Evolutionary conservation across 2,888 invertebrate genomes (phyloP).

Genomic region (Ophioninae sp.): DNA sequence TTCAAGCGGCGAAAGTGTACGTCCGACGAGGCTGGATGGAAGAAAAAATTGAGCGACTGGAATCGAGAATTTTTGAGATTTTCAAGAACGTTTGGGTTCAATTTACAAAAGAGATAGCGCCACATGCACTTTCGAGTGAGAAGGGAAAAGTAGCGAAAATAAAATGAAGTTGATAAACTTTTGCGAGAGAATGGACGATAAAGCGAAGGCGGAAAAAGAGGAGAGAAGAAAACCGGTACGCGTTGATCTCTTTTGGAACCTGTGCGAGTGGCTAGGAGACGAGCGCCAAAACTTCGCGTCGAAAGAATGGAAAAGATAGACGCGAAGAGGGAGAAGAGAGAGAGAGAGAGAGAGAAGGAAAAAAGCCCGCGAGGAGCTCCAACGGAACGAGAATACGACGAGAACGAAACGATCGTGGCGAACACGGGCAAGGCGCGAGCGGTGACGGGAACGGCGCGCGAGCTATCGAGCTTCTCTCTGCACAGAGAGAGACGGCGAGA

Average conservation of each 20-base stretch:
- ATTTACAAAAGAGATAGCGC: neutral
- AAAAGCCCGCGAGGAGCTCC: constrained; percentile 34
- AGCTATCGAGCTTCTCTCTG: constrained; percentile 64
- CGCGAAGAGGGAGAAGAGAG: constrained; percentile 23
- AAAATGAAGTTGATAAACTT: neutral
- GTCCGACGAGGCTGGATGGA: neutral
- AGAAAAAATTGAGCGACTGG: neutral
- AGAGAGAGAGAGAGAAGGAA: constrained; percentile 53
- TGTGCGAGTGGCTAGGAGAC: neutral
- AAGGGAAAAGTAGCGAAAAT: neutral
- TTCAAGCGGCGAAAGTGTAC: neutral
- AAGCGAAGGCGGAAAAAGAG: neutral
- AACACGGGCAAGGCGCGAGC: constrained; percentile 54
- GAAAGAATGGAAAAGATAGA: constrained; percentile 36
- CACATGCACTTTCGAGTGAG: neutral
- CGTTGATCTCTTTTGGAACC: neutral
- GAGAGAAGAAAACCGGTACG: constrained; percentile 61
- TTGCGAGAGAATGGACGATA: neutral
- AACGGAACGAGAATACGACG: constrained; percentile 63
- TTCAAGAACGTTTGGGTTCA: neutral
- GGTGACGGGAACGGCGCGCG: constrained; percentile 61
- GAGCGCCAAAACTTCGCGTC: constrained; percentile 8
- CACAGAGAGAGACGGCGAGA: constrained; percentile 47
- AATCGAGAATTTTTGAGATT: neutral
- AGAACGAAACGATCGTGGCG: constrained; percentile 65